Evolutionary conservation across 1,140 invertebrate genomes (phyloP).

Genomic region (Galendromus occidentalis): DNA sequence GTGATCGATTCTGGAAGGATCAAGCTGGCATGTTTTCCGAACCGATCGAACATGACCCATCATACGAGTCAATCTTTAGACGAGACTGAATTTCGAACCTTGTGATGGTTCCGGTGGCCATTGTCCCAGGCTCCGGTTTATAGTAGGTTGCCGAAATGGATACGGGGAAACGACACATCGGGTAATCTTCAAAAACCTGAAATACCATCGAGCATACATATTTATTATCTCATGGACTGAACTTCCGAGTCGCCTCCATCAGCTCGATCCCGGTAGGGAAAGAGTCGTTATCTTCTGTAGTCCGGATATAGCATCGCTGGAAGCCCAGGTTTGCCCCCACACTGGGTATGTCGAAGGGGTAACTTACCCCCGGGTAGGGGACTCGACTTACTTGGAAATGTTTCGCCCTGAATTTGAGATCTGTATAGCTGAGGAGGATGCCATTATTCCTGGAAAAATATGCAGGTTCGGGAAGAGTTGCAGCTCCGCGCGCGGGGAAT

Average conservation of each 20-base stretch:
- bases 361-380: too few species aligned
- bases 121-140: not conserved
- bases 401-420: not conserved
- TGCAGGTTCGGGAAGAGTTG: too few species aligned
- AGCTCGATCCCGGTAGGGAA: too few species aligned
- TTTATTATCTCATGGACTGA: too few species aligned
- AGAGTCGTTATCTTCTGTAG: too few species aligned
- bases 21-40: not conserved
- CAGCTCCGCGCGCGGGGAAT: too few species aligned
- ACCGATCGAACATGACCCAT: not conserved
- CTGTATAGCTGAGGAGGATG: not conserved
- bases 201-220: too few species aligned
- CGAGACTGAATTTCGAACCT: not conserved
- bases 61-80: not conserved
- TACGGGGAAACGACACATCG: not conserved
- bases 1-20: not conserved
- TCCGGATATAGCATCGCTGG: too few species aligned
- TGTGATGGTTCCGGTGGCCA: not conserved
- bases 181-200: slow-evolving; percentile 1
- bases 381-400: not conserved
- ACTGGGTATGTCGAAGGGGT: too few species aligned
- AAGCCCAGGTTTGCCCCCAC: too few species aligned
- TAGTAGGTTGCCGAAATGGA: not conserved
- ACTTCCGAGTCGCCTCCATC: too few species aligned
- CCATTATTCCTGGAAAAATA: not conserved